phyloP scores from a whole-genome alignment of 2,888 invertebrate genomes.

The Conchocele bisecta region DNA sequence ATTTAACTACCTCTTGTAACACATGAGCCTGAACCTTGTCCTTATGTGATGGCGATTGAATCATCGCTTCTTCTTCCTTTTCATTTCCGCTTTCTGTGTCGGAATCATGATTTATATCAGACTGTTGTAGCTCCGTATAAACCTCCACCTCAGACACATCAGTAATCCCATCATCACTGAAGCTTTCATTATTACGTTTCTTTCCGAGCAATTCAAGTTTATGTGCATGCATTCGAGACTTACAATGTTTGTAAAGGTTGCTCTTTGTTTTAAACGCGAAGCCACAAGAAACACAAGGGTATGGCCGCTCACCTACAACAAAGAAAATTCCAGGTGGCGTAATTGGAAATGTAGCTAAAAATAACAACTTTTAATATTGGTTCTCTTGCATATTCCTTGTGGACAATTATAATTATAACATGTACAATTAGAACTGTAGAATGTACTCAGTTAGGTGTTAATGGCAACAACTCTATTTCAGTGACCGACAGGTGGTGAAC shows the following conservation, averaged over 20 bases:
- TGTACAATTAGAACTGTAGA: too few species aligned
- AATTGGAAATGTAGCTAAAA: too few species aligned
- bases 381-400: too few species aligned
- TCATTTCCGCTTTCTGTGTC: constrained; percentile 48
- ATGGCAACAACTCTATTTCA: too few species aligned
- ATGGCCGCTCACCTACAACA: constrained; percentile 89
- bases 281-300: constrained; percentile 93
- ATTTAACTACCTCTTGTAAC: constrained; percentile 61
- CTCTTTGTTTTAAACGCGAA: constrained; percentile 97
- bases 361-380: too few species aligned
- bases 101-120: constrained; percentile 28
- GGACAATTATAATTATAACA: too few species aligned
- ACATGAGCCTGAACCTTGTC: constrained; percentile 62
- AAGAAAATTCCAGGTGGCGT: too few species aligned
- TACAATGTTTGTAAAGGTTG: constrained; percentile 94
- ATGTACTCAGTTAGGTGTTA: too few species aligned
- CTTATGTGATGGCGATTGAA: constrained; percentile 2
- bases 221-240: constrained; percentile 82
- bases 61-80: constrained; percentile 27
- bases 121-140: constrained; percentile 10
- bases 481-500: too few species aligned
- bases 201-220: constrained; percentile 58
- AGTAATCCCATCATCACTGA: constrained; percentile 28
- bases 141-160: constrained; percentile 29
- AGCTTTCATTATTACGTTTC: constrained; percentile 16